These are phyloP conservation scores for Nebria brevicollis DNA, from an alignment of 2,888 invertebrate genomes.

Conservation along the genomic window DNA sequence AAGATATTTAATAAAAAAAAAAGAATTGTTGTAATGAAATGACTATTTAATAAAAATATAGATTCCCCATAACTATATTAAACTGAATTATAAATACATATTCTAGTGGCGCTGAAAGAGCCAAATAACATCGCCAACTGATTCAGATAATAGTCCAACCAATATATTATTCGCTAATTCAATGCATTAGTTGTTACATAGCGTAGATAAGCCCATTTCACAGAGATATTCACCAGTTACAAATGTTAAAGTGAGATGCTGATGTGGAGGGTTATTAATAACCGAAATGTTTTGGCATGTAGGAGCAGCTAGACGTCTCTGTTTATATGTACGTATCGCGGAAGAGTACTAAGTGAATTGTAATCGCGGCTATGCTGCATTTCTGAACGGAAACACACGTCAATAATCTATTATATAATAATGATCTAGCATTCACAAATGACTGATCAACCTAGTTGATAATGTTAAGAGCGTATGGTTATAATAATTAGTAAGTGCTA, in stretches of 20 bases:
- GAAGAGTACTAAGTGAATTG: slow-evolving; percentile 7
- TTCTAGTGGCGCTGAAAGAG: no score
- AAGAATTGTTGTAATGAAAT: no score
- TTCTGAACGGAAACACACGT: slow-evolving; percentile 14
- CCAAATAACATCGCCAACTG: no score
- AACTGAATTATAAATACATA: no score
- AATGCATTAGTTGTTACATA: neutral
- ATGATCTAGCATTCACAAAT: slow-evolving; percentile 4
- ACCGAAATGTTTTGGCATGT: slow-evolving; percentile 42
- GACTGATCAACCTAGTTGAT: neutral
- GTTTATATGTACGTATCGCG: neutral
- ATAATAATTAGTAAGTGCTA: neutral
- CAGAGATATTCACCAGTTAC: neutral
- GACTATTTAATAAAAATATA: no score
- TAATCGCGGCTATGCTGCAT: slow-evolving; percentile 28
- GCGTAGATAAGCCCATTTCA: neutral
- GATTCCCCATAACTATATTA: no score
- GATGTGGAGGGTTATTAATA: slow-evolving; percentile 36
- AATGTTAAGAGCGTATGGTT: neutral
- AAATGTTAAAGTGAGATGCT: neutral
- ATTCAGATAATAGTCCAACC: neutral
- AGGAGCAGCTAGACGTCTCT: slow-evolving; percentile 12
- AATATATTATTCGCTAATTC: neutral
- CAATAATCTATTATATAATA: slow-evolving; percentile 12
- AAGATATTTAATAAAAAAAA: no score